Evolutionary conservation across 2,797 vertebrate genomes (phyloP).

Genomic region (Galago senegalensis): DNA sequence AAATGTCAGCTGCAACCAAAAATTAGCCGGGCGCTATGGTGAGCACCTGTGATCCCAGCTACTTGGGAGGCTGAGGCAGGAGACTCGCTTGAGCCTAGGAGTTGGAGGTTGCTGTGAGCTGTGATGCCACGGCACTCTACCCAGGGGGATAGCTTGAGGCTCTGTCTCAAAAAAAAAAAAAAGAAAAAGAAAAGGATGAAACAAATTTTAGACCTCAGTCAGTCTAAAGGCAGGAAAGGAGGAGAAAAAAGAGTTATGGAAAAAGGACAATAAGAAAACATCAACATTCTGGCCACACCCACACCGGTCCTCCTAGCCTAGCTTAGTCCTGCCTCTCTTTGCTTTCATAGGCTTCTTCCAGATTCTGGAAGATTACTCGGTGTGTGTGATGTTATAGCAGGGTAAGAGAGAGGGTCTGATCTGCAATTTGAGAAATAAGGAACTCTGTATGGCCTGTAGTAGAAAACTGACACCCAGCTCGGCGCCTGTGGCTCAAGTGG

Average conservation of each 20-base stretch:
- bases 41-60: no score
- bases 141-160: no score
- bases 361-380: background rate
- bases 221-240: conserved; percentile 3
- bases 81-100: no score
- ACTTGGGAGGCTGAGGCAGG: no score
- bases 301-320: background rate
- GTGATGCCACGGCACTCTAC: no score
- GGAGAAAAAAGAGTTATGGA: background rate
- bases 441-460: background rate
- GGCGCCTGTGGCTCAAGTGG: no score
- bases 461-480: no score
- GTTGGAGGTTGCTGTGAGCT: no score
- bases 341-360: background rate
- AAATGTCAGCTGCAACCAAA: no score
- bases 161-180: no score
- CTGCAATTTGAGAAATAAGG: background rate
- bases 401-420: background rate
- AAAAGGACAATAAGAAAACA: background rate
- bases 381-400: background rate
- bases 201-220: background rate
- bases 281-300: background rate
- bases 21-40: no score
- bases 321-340: background rate
- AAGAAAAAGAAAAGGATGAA: background rate